These are phyloP conservation scores for Lasiommata megera DNA, from an alignment of 2,888 invertebrate species.

Conservation along the genomic window DNA sequence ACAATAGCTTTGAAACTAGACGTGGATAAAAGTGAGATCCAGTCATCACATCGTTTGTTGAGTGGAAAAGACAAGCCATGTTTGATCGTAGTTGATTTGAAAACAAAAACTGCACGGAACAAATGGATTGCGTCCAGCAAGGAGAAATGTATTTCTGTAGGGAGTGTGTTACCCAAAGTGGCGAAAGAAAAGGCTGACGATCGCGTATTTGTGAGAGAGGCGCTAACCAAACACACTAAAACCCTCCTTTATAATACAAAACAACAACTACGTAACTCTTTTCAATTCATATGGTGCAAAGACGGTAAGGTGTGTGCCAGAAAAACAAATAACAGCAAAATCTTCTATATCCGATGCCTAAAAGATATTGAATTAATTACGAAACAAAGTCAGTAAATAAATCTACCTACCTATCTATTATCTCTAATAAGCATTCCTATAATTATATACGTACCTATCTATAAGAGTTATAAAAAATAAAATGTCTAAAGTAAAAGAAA, in stretches of 20 bases:
- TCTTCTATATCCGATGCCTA: conserved; percentile 10
- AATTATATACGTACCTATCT: not conserved
- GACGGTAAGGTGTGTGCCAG: conserved; percentile 29
- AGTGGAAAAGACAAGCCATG: conserved; percentile 11
- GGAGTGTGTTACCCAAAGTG: conserved; percentile 19
- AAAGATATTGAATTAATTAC: not conserved
- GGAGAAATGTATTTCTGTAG: conserved; percentile 24
- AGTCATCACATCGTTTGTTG: not conserved
- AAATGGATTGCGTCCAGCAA: conserved; percentile 31
- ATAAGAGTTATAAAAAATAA: not conserved
- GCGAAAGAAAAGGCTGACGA: conserved; percentile 23
- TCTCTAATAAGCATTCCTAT: not conserved
- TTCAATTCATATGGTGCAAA: conserved; percentile 32
- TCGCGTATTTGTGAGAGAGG: conserved; percentile 30
- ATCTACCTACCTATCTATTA: not conserved
- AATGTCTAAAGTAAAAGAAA: conserved; percentile 6
- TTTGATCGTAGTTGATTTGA: conserved; percentile 22
- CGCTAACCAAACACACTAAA: conserved; percentile 29
- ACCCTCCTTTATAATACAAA: conserved; percentile 29
- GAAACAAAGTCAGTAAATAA: not conserved
- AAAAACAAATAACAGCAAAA: conserved; percentile 27
- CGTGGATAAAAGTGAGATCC: not conserved
- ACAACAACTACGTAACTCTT: conserved; percentile 19
- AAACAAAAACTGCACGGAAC: conserved; percentile 16
- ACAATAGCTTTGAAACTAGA: not conserved